phyloP scores from a whole-genome alignment of 2,888 invertebrate genomes.

The Pristionchus fissidentatus region DNA sequence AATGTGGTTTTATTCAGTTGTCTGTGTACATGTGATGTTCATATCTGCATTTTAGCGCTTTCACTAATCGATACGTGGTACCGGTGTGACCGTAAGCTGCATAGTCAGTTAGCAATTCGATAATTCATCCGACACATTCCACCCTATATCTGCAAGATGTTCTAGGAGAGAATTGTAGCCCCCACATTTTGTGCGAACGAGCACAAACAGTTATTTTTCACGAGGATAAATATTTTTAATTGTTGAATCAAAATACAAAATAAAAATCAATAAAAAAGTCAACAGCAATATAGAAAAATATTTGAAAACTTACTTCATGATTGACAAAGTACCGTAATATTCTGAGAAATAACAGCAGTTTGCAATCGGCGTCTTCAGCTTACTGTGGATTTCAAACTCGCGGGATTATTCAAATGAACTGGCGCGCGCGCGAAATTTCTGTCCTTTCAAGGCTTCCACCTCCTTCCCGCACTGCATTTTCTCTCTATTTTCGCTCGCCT shows the following conservation, averaged over 20 bases:
- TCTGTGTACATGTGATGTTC: conserved; percentile 20
- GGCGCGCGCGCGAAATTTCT: conserved; percentile 3
- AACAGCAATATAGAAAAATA: no score
- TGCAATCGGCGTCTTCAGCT: no score
- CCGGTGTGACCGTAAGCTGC: background rate
- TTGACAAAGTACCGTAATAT: no score
- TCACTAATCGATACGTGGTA: conserved; percentile 1
- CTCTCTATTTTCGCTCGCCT: no score
- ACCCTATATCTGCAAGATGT: background rate
- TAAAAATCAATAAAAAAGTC: no score
- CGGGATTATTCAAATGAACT: background rate
- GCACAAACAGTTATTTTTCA: background rate
- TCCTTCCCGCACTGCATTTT: no score
- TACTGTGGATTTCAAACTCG: no score
- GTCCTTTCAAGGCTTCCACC: no score
- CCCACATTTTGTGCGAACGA: conserved; percentile 3
- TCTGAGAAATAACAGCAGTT: no score
- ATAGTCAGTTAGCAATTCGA: background rate
- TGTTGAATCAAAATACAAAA: no score
- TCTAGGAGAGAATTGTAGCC: conserved; percentile 4
- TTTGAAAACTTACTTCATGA: no score
- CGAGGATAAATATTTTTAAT: background rate
- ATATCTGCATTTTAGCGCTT: background rate
- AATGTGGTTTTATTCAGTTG: background rate
- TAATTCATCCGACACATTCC: conserved; percentile 5